Evolutionary conservation across 2,797 vertebrate species (phyloP).

Genomic region (Neoniphon sammara): DNA sequence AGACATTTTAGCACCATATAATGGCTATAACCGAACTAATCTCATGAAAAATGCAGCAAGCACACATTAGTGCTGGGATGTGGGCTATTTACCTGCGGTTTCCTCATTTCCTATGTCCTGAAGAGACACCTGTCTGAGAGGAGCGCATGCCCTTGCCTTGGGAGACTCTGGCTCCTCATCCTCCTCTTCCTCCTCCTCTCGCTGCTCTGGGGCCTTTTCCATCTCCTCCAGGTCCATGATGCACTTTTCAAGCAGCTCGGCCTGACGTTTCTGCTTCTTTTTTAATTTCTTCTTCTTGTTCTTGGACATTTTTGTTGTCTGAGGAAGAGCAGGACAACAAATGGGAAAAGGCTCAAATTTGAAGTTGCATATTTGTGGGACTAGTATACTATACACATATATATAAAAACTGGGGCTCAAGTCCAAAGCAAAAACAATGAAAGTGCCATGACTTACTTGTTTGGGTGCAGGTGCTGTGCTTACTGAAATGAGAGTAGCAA

Average conservation of each 20-base stretch:
- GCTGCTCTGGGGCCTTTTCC: slow-evolving; percentile 89
- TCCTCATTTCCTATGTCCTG: slow-evolving; percentile 81
- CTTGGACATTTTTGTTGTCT: slow-evolving; percentile 97
- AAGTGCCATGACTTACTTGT: slow-evolving; percentile 84
- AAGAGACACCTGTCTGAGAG: slow-evolving; percentile 84
- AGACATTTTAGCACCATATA: background rate
- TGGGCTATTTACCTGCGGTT: slow-evolving; percentile 65
- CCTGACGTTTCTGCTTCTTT: slow-evolving; percentile 98
- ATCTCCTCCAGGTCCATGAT: slow-evolving; percentile 96
- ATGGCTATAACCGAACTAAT: background rate
- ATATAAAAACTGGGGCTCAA: slow-evolving; percentile 1
- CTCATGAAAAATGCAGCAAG: background rate
- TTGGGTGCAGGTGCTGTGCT: slow-evolving; percentile 97
- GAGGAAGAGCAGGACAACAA: slow-evolving; percentile 7
- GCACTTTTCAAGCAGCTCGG: slow-evolving; percentile 94
- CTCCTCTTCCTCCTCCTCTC: slow-evolving; percentile 84
- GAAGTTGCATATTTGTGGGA: background rate
- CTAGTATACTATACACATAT: background rate
- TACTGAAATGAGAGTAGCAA: slow-evolving; percentile 86
- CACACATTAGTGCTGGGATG: background rate
- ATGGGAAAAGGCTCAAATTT: background rate
- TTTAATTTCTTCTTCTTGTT: slow-evolving; percentile 99
- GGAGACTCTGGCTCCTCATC: slow-evolving; percentile 81
- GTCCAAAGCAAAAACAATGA: background rate
- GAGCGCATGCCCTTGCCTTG: slow-evolving; percentile 77